Evolutionary conservation across 2,888 invertebrate species (phyloP), one percentile per base, ranked within the genome.

Genomic region (Trichacis sp.): DNA sequence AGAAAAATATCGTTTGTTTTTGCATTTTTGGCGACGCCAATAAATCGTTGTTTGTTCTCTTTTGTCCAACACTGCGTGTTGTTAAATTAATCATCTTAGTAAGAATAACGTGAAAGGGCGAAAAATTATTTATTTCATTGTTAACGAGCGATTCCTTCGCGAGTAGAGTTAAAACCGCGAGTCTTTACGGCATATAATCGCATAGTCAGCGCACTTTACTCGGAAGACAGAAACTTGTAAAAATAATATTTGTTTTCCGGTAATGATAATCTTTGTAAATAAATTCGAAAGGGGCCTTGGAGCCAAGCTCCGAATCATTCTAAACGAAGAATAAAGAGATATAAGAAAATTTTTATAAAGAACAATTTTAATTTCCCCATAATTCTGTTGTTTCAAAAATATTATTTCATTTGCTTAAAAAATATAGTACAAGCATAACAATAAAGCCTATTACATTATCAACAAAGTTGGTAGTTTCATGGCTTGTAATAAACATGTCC

Each of bases 221-320:
- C 19, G 12, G 53, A 56, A 45, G 20, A 30, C 33, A 51, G 61
- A 60, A 56, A 24, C 15, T 36, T 61, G 61, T 65, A 56, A 33
- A 52, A 64, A 50, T 40, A 40, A 45, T 55, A 19, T 59, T 64
- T 48, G 50, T 51, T 64, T 55, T 47, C 49, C 46, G 56, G 49
- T 55, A 64, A 52, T 49, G 56, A 60, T 52, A 56, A 49, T 58
- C 54, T 59, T 64, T 64, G 64, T 64, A 64, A 14, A 64, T 64
- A 64, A 53, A 49, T 11, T 38, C 8, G 42, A 15, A 14, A 42
- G 42, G 42, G 5, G 18, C 42, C 42, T 42, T 42, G n/a, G 18
- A 42, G 17, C 5, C 2, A 42, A 15, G 18, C 42, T 17, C 42
- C 42, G 15, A 33, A 33, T 42, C 12, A 42, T 42, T 17, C 42